phyloP scores from a whole-genome alignment of 2,113 vertebrate species.

The Oryzias javanicus region DNA sequence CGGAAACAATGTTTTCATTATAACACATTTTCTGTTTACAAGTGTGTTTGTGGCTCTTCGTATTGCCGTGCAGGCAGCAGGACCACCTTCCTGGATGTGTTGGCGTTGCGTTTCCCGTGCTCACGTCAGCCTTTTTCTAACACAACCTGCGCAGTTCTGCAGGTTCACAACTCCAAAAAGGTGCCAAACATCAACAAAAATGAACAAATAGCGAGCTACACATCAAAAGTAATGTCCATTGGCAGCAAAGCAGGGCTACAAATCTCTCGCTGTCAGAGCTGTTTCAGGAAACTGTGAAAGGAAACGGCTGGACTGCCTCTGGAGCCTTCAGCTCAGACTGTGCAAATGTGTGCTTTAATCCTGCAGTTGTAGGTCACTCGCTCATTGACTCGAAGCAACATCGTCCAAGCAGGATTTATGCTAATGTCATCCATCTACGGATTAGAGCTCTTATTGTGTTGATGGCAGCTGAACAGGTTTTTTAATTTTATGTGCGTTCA shows the following conservation, averaged over 20 bases:
- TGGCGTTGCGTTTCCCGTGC: conserved; percentile 17
- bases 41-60: conserved; percentile 52
- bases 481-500: conserved; percentile 4
- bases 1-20: conserved; percentile 59
- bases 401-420: conserved; percentile 22
- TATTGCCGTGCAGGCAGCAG: conserved; percentile 13
- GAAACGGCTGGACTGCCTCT: conserved; percentile 39
- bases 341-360: conserved; percentile 22
- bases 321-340: conserved; percentile 29
- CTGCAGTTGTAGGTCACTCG: conserved; percentile 43
- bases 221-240: conserved; percentile 51
- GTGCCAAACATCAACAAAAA: conserved; percentile 33
- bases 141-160: background rate
- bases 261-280: conserved; percentile 23
- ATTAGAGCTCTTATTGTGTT: conserved; percentile 12
- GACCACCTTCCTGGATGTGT: conserved; percentile 30
- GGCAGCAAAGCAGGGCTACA: conserved; percentile 35
- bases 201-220: conserved; percentile 35
- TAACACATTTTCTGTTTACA: conserved; percentile 59
- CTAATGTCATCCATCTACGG: conserved; percentile 39
- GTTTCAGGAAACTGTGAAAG: conserved; percentile 47
- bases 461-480: conserved; percentile 12
- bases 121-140: background rate
- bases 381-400: conserved; percentile 21
- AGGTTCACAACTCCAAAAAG: conserved; percentile 26